These are phyloP conservation scores for Python bivittatus DNA, from an alignment of 2,113 vertebrate genomes.

Conservation along the genomic window DNA sequence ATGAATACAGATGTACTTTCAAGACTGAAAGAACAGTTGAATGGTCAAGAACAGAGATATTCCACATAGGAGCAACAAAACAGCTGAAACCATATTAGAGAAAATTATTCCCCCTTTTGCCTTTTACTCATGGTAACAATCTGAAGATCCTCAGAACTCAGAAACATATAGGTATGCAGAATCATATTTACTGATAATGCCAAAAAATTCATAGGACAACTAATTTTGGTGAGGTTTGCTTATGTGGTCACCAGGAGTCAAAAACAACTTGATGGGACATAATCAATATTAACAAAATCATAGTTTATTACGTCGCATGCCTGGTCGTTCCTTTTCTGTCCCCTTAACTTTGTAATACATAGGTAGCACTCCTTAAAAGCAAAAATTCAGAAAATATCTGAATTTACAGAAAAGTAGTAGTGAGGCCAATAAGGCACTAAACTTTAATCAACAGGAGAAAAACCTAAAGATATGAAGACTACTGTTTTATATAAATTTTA, in stretches of 20 bases:
- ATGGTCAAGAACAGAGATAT: neutral
- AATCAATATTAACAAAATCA: neutral
- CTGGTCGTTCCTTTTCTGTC: neutral
- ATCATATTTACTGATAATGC: neutral
- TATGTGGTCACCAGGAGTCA: neutral
- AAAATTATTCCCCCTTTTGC: neutral
- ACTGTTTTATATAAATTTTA: neutral
- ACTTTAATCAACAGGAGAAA: neutral
- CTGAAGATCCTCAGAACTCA: neutral
- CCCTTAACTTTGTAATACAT: neutral
- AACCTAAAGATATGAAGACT: neutral
- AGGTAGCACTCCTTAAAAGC: neutral
- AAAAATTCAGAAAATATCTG: neutral
- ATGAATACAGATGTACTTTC: neutral
- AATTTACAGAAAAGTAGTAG: neutral
- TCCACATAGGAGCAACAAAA: neutral
- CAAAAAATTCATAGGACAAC: neutral
- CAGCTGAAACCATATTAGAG: neutral
- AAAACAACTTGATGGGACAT: neutral
- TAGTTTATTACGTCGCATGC: neutral
- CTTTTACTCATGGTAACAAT: neutral
- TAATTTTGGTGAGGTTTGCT: neutral
- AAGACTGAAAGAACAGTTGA: neutral
- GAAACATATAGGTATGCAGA: neutral
- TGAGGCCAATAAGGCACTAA: neutral